phyloP scores from a whole-genome alignment of 23 tunicate species.

The Botrylloides violaceus region DNA sequence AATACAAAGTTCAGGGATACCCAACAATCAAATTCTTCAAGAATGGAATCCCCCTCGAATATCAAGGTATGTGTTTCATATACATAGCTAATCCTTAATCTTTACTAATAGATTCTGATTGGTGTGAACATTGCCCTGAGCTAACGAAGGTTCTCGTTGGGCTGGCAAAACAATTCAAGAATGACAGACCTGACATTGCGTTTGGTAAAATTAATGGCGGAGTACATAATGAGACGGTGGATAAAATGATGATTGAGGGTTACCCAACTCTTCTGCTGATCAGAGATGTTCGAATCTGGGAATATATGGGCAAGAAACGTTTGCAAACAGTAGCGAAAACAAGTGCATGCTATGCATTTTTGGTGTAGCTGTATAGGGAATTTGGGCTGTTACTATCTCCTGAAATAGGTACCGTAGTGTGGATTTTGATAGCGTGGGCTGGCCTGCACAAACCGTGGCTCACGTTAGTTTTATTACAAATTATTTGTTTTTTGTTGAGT shows the following conservation, averaged over 20 bases:
- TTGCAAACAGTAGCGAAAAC: background rate
- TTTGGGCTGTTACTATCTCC: no score
- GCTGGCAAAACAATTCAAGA: conserved; percentile 38
- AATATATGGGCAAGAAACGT: conserved; percentile 21
- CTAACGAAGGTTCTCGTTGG: conserved; percentile 37
- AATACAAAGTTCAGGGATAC: conserved; percentile 83
- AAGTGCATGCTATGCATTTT: background rate
- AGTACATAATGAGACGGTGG: conserved; percentile 16
- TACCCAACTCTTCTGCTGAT: conserved; percentile 67
- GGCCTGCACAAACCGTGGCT: no score
- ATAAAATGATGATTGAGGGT: conserved; percentile 44
- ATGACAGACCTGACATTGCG: conserved; percentile 34
- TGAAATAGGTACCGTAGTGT: no score
- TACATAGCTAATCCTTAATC: conserved; percentile 1
- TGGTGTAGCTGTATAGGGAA: no score
- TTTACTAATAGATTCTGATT: conserved; percentile 60
- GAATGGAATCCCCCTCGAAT: conserved; percentile 61
- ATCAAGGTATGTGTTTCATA: conserved; percentile 55
- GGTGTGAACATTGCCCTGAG: conserved; percentile 70
- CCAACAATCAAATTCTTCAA: conserved; percentile 95
- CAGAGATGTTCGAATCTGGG: conserved; percentile 39
- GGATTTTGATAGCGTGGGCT: no score
- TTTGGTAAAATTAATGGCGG: conserved; percentile 77
- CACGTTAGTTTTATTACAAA: no score
- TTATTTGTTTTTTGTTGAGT: no score